A percentile compares a stretch with the other conserved stretches of the same genome.
phyloP scores from a whole-genome alignment of 1,140 invertebrate species.

The Batillaria attramentaria region DNA sequence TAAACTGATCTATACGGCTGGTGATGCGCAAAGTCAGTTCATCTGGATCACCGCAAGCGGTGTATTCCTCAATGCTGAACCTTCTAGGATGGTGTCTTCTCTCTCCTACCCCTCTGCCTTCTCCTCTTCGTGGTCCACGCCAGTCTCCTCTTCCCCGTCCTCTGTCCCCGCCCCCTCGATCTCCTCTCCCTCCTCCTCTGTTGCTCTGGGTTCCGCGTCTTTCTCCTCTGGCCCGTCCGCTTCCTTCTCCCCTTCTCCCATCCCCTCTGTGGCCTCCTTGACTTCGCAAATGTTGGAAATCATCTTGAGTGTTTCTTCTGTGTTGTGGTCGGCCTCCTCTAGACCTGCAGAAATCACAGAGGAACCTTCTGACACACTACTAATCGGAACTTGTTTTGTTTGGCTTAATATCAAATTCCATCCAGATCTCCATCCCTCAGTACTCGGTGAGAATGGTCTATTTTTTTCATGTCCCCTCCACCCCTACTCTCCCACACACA shows the following conservation, averaged over 20 bases:
- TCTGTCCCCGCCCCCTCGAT: not conserved
- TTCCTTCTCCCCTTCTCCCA: not conserved
- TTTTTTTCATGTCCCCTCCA: not conserved
- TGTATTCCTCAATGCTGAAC: not conserved
- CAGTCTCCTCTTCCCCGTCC: not conserved
- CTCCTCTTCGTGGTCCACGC: not conserved
- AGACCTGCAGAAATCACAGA: no score
- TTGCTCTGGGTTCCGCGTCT: not conserved
- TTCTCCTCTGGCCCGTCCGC: not conserved
- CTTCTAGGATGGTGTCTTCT: not conserved
- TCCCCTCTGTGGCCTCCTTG: not conserved
- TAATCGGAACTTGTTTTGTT: no score
- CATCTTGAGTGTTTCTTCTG: not conserved
- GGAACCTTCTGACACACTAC: no score
- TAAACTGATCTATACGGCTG: constrained; percentile 6
- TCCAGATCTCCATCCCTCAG: no score
- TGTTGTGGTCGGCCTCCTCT: not conserved
- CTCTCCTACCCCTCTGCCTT: not conserved
- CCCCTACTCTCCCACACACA: not conserved
- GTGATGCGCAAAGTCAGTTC: constrained; percentile 11
- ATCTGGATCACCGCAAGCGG: not conserved
- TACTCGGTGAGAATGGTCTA: no score
- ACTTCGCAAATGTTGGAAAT: not conserved
- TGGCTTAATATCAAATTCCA: no score
- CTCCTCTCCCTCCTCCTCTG: not conserved